Conservation (phyloP, 2,888 invertebrate genomes). For the Leucozona laternaria region DNA sequence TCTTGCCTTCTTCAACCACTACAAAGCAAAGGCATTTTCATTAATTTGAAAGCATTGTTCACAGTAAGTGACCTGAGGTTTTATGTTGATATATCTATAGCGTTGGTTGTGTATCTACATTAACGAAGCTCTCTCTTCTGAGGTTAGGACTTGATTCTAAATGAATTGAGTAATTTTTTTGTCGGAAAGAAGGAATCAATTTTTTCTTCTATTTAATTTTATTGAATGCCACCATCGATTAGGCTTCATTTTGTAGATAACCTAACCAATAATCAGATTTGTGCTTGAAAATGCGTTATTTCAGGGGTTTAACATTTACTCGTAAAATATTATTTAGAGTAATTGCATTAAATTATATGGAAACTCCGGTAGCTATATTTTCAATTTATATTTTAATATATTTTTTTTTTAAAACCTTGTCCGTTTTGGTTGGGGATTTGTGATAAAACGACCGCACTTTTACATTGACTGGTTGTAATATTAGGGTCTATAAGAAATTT, state of each 20-base stretch:
- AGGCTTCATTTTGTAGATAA: constrained; percentile 37
- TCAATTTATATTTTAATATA: constrained; percentile 42
- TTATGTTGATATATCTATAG: background rate
- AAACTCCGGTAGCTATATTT: background rate
- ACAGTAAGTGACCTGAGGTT: constrained; percentile 29
- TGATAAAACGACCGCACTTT: constrained; percentile 19
- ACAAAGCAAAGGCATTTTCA: constrained; percentile 52
- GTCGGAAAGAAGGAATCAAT: background rate
- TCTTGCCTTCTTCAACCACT: constrained; percentile 9
- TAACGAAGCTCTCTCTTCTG: constrained; percentile 4
- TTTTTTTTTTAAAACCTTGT: constrained; percentile 1
- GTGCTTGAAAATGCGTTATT: constrained; percentile 24
- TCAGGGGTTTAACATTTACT: background rate
- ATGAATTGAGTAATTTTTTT: constrained; percentile 17
- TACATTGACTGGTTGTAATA: background rate
- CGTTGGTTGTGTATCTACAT: background rate
- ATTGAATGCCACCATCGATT: constrained; percentile 38
- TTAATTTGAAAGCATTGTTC: constrained; percentile 66
- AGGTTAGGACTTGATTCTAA: constrained; percentile 1
- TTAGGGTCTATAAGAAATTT: background rate
- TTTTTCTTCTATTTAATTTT: constrained; percentile 20
- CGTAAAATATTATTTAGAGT: constrained; percentile 20
- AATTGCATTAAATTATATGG: constrained; percentile 28
- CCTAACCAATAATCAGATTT: constrained; percentile 37
- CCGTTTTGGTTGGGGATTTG: constrained; percentile 36